phyloP scores from a whole-genome alignment of 2,113 vertebrate genomes.

The Poecilia latipinna region DNA sequence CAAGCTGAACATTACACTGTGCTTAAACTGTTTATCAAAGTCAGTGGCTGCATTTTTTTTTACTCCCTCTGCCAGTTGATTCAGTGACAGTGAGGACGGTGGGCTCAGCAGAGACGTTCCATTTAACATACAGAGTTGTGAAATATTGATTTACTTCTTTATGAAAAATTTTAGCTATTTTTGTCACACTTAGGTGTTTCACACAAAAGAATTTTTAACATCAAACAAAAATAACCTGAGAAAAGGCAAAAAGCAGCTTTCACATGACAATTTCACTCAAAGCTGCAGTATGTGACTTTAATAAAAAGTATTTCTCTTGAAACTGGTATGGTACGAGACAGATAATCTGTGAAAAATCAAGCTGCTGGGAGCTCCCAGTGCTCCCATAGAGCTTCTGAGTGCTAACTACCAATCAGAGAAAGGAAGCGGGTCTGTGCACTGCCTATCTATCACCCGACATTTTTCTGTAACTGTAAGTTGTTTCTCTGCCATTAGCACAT shows the following conservation, averaged over 20 bases:
- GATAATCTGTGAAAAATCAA: no score
- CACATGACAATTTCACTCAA: neutral
- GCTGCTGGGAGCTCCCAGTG: no score
- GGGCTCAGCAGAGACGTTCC: neutral
- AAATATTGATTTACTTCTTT: neutral
- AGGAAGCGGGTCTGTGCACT: no score
- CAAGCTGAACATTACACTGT: neutral
- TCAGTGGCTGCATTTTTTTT: neutral
- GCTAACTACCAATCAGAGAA: no score
- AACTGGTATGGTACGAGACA: no score
- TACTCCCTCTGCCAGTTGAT: neutral
- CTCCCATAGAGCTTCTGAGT: no score
- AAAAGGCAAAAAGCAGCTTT: neutral
- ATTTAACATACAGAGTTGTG: neutral
- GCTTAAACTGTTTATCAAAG: neutral
- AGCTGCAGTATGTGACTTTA: no score
- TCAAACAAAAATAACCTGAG: neutral
- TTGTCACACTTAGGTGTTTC: neutral
- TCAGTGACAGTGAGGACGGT: neutral
- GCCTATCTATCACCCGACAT: no score
- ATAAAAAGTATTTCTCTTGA: no score
- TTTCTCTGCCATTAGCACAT: no score
- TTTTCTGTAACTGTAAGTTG: no score
- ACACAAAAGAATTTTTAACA: neutral
- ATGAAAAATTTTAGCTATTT: neutral